phyloP scores from a whole-genome alignment of 2,888 invertebrate species.

The Hydriomena furcata region DNA sequence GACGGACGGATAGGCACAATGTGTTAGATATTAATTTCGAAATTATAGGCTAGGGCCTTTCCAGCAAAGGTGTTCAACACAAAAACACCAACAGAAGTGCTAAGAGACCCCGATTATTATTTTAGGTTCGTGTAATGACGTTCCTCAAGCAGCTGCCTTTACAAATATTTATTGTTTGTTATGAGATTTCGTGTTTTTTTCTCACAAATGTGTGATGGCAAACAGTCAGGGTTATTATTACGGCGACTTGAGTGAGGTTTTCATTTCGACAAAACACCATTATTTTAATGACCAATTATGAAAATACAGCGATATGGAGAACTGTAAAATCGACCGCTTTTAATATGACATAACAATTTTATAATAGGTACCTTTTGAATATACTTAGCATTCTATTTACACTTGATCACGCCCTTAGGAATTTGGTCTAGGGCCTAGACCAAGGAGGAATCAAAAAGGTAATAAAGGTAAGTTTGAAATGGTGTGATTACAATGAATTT shows the following conservation, averaged over 20 bases:
- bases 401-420: too few relatives aligned
- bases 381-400: too few relatives aligned
- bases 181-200: conserved; percentile 45
- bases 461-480: too few relatives aligned
- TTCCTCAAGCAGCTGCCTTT: conserved; percentile 75
- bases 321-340: conserved; percentile 5
- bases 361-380: too few relatives aligned
- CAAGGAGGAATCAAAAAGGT: too few relatives aligned
- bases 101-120: conserved; percentile 77
- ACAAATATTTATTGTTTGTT: conserved; percentile 78
- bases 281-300: conserved; percentile 17
- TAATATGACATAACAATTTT: background rate
- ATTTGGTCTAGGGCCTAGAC: too few relatives aligned
- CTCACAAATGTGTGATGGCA: conserved; percentile 23
- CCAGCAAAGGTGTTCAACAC: conserved; percentile 69
- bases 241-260: conserved; percentile 22
- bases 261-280: conserved; percentile 20
- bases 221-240: conserved; percentile 30
- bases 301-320: background rate
- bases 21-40: conserved; percentile 81
- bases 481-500: background rate
- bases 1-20: conserved; percentile 75
- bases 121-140: conserved; percentile 69
- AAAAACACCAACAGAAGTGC: conserved; percentile 80
- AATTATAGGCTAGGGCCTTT: conserved; percentile 71